These are phyloP conservation scores for Elegia similella DNA, from an alignment of 2,888 invertebrate genomes.

Conservation along the genomic window DNA sequence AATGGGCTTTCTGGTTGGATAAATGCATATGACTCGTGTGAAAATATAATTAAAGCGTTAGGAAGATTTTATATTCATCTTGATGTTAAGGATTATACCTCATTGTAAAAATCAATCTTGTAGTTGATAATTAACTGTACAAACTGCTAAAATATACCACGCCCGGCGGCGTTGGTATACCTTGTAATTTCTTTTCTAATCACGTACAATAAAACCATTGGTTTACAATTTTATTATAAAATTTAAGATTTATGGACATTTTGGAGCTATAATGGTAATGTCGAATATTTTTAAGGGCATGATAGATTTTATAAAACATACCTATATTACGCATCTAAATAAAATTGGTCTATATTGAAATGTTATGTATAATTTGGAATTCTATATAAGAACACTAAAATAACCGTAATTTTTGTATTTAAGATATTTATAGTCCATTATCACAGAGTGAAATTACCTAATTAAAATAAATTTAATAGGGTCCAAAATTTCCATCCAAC, in stretches of 20 bases:
- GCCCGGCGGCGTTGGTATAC: slow-evolving; percentile 26
- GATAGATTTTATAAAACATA: slow-evolving; percentile 54
- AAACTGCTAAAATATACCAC: slow-evolving; percentile 38
- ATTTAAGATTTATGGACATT: slow-evolving; percentile 49
- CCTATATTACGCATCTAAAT: slow-evolving; percentile 49
- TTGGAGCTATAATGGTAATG: slow-evolving; percentile 50
- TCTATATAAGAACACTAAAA: slow-evolving; percentile 57
- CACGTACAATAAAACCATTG: slow-evolving; percentile 40
- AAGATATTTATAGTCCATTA: slow-evolving; percentile 51
- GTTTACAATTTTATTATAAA: slow-evolving; percentile 41
- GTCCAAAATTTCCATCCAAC: slow-evolving; percentile 79
- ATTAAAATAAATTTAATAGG: slow-evolving; percentile 67
- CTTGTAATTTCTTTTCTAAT: slow-evolving; percentile 35
- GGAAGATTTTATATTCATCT: slow-evolving; percentile 42
- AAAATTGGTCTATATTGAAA: slow-evolving; percentile 65
- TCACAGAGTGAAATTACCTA: slow-evolving; percentile 66
- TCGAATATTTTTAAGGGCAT: slow-evolving; percentile 60
- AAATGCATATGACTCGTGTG: slow-evolving; percentile 48
- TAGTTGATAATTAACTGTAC: slow-evolving; percentile 44
- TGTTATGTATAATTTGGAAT: slow-evolving; percentile 66
- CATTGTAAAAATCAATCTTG: slow-evolving; percentile 48
- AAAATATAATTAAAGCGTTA: slow-evolving; percentile 44
- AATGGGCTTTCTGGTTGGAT: slow-evolving; percentile 57
- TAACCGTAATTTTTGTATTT: slow-evolving; percentile 52
- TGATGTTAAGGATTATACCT: slow-evolving; percentile 58